Conservation (phyloP, 1,140 invertebrate species). For the Drosophila rufa region DNA sequence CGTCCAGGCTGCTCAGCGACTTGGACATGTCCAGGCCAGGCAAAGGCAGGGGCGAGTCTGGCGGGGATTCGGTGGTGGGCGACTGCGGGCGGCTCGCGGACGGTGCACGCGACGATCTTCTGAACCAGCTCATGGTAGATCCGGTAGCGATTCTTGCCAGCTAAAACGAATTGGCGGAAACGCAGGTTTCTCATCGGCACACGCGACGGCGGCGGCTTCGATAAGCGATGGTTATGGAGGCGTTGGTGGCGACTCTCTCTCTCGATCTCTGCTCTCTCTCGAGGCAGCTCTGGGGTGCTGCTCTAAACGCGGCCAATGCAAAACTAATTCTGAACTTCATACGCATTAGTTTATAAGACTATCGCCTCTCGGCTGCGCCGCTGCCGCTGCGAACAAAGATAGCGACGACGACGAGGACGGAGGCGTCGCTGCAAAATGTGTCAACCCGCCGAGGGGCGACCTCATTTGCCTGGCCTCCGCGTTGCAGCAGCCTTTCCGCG, state of each 20-base stretch:
- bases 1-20: slow-evolving; percentile 59
- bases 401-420: slow-evolving; percentile 15
- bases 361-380: slow-evolving; percentile 22
- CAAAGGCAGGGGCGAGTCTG: neutral
- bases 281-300: slow-evolving; percentile 46
- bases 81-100: slow-evolving; percentile 80
- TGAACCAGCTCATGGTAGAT: slow-evolving; percentile 88
- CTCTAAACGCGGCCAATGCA: slow-evolving; percentile 78
- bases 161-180: slow-evolving; percentile 87
- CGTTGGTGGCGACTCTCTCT: no score
- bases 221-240: slow-evolving; percentile 23
- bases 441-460: slow-evolving; percentile 47
- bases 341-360: slow-evolving; percentile 79
- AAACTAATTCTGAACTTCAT: slow-evolving; percentile 82
- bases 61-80: neutral
- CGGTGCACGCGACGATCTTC: slow-evolving; percentile 87
- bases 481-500: neutral
- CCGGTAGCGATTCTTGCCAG: slow-evolving; percentile 87
- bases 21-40: slow-evolving; percentile 29
- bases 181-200: slow-evolving; percentile 88
- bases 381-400: slow-evolving; percentile 38
- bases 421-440: slow-evolving; percentile 38
- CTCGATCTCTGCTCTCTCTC: neutral
- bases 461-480: slow-evolving; percentile 40
- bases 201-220: slow-evolving; percentile 36